Percentiles rank a stretch among this genome's conserved stretches.
These are phyloP conservation scores for Labroides dimidiatus DNA, from an alignment of 2,797 vertebrate species.

Conservation along the genomic window DNA sequence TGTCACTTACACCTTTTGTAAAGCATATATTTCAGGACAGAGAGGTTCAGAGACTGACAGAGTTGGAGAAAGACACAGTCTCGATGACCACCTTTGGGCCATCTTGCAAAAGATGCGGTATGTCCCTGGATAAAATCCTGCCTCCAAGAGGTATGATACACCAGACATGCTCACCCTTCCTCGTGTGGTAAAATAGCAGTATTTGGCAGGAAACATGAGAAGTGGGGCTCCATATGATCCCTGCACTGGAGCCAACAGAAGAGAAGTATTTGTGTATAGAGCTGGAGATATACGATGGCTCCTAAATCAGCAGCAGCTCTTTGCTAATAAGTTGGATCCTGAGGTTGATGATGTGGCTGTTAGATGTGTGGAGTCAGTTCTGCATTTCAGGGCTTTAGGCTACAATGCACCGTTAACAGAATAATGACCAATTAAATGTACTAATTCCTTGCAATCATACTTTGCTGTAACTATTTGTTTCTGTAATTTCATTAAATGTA, in stretches of 20 bases:
- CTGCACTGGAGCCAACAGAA: constrained; percentile 85
- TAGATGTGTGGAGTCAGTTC: no score
- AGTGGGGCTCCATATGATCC: constrained; percentile 86
- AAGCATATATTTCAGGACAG: constrained; percentile 80
- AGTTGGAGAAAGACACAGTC: constrained; percentile 95
- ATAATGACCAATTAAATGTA: no score
- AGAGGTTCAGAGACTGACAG: constrained; percentile 74
- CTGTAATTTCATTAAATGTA: no score
- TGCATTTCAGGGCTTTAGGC: no score
- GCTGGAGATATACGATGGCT: constrained; percentile 89
- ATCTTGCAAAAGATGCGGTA: constrained; percentile 87
- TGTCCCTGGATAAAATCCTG: constrained; percentile 85
- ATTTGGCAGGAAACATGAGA: constrained; percentile 80
- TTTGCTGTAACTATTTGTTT: no score
- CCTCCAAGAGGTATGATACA: constrained; percentile 82
- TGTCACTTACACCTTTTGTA: constrained; percentile 82
- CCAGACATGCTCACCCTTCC: constrained; percentile 89
- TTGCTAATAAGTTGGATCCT: no score
- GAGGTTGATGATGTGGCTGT: no score
- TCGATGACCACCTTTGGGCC: constrained; percentile 93
- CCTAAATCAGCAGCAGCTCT: no score
- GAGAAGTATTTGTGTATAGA: constrained; percentile 88
- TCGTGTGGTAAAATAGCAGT: constrained; percentile 89
- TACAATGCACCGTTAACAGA: no score
- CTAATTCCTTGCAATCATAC: constrained; percentile 87